Base-by-base conservation (phyloP, 2,113 vertebrate species). In the Xenopus laevis region DNA sequence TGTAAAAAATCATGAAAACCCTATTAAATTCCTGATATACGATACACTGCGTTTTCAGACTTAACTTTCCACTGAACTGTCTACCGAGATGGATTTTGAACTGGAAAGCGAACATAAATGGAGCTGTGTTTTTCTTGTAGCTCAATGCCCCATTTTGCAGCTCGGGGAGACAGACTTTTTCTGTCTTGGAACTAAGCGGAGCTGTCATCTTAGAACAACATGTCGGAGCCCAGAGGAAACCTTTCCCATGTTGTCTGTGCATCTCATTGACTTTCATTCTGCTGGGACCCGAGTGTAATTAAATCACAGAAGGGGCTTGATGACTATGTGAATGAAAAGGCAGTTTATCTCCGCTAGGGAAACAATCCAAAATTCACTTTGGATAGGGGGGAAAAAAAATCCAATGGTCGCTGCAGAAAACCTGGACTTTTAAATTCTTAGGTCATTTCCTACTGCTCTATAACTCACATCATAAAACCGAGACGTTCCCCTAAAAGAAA, bases 1-100 rank as follows among this genome's bases (percentile, higher is more conserved):
- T 90, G 90, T 92, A 93, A 93, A 81, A 73, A 93, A 92, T 92
- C 90, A 89, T 89, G 88, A 91, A 91, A 92, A 91, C 87, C 88
- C 89, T 90, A 92, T 94, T 94, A 94, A 92, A 91, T 88, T 87
- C 84, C 73, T 91, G 92, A 94, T 93, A 94, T 91, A 87, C 78
- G 88, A 94, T 91, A 90, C 82, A 88, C 86, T 87, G 84, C 83
- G 79, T 72, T 86, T 87, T 85, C 71, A 0, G 83, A 81, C 83
- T 50, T 83, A 87, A 88, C 85, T 91, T 91, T 92, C 87, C 87
- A 87, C 81, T 88, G 87, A 92, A 90, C 89, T 87, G 85, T 88
- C 90, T 91, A 80, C 65, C 82, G 84, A 88, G 88, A 89, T 81
- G 81, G 85, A 89, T 86, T 89, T 27, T 84, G 82, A 83, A 80